phyloP scores from a whole-genome alignment of 2,113 vertebrate genomes.

The Albula glossodonta region DNA sequence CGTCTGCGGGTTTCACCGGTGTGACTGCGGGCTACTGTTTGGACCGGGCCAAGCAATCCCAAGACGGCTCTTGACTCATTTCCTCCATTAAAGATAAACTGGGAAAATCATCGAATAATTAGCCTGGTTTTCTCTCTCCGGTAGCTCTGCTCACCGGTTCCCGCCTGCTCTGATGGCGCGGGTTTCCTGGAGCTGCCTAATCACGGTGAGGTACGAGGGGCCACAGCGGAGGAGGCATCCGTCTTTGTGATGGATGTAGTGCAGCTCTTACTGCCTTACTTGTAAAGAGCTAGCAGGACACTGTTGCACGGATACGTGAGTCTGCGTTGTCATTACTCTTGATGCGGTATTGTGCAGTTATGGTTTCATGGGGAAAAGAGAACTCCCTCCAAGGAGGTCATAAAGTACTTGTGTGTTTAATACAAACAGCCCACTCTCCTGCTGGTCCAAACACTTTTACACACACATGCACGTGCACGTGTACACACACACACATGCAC shows the following conservation, averaged over 20 bases:
- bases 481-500: no score
- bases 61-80: slow-evolving; percentile 10
- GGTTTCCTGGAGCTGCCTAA: slow-evolving; percentile 38
- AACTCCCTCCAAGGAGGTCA: neutral
- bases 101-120: slow-evolving; percentile 19
- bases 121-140: slow-evolving; percentile 22
- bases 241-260: neutral
- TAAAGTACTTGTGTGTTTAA: neutral
- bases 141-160: slow-evolving; percentile 14
- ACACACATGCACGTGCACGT: neutral
- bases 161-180: neutral
- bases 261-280: neutral
- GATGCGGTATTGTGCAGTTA: neutral
- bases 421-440: neutral
- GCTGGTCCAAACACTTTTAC: neutral
- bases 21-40: slow-evolving; percentile 1
- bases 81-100: slow-evolving; percentile 31
- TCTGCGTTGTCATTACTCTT: neutral
- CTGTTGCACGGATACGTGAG: no score
- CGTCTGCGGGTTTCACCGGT: neutral
- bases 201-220: slow-evolving; percentile 19
- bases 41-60: neutral
- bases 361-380: neutral
- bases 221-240: neutral
- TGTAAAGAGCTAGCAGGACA: neutral